These are phyloP conservation scores for Ormyrus rosae DNA, from an alignment of 2,888 invertebrate genomes.

Conservation along the genomic window DNA sequence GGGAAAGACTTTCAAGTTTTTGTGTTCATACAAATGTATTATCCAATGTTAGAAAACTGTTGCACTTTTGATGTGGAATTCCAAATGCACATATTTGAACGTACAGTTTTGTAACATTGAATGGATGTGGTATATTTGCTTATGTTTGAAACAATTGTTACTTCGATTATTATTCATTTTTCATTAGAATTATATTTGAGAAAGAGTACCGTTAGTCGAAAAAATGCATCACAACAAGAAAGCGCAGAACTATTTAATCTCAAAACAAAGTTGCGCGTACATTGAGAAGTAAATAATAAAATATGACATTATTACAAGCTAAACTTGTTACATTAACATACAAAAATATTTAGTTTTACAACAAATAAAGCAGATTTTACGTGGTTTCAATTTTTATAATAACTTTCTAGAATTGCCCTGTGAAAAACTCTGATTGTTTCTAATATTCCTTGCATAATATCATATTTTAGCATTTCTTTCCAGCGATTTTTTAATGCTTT, in stretches of 20 bases:
- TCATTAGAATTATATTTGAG: neutral
- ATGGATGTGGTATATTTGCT: neutral
- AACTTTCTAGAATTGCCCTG: neutral
- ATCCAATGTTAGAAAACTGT: conserved; percentile 20
- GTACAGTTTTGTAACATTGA: conserved; percentile 1
- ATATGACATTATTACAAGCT: neutral
- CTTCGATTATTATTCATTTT: too few species aligned
- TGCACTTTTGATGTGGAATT: neutral
- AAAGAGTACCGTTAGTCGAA: neutral
- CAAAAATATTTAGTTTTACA: conserved; percentile 25
- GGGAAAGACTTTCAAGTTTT: neutral
- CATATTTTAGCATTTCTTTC: conserved; percentile 26
- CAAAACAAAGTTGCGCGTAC: neutral
- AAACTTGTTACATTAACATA: conserved; percentile 1
- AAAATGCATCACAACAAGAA: conserved; percentile 17
- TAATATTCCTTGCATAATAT: neutral
- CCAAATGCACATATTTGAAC: neutral
- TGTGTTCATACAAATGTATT: neutral
- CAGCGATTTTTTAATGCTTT: conserved; percentile 15
- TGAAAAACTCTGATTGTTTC: neutral
- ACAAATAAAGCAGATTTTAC: neutral
- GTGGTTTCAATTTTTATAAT: neutral
- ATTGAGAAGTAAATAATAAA: conserved; percentile 19
- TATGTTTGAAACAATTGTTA: too few species aligned
- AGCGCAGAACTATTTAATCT: conserved; percentile 7